Conservation (phyloP, 1,140 invertebrate genomes). For the Drosophila orena region DNA sequence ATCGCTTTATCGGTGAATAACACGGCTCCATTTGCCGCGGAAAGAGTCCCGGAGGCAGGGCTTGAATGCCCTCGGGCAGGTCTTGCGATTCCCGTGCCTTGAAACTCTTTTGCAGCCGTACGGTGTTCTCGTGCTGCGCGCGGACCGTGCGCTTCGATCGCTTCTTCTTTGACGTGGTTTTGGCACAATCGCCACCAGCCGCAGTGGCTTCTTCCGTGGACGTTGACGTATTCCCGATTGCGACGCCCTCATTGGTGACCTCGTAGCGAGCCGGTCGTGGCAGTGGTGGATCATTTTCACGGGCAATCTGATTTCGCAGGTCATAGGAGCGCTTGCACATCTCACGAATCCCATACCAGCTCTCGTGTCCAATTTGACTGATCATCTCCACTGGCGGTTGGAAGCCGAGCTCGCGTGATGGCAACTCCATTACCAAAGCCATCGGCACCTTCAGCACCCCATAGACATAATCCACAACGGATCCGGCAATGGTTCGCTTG, state of each 20-base stretch:
- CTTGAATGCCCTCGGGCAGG: neutral
- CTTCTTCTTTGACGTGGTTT: slow-evolving; percentile 46
- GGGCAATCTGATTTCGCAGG: slow-evolving; percentile 47
- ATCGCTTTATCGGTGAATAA: slow-evolving; percentile 1
- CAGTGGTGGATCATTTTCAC: slow-evolving; percentile 42
- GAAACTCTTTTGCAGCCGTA: slow-evolving; percentile 36
- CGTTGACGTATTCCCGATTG: neutral
- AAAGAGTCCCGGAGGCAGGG: slow-evolving; percentile 9
- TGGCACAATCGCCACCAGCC: slow-evolving; percentile 5
- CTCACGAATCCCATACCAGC: slow-evolving; percentile 83
- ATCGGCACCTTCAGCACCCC: slow-evolving; percentile 88
- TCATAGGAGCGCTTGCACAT: slow-evolving; percentile 79
- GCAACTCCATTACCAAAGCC: slow-evolving; percentile 89
- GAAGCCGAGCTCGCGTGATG: slow-evolving; percentile 87
- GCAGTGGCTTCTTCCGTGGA: neutral
- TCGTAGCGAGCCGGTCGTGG: slow-evolving; percentile 2
- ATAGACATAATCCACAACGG: slow-evolving; percentile 90
- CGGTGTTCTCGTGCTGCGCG: slow-evolving; percentile 37
- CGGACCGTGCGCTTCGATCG: slow-evolving; percentile 41
- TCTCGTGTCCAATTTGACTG: slow-evolving; percentile 87
- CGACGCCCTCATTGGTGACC: neutral
- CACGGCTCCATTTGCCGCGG: slow-evolving; percentile 23
- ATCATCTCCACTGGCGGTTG: slow-evolving; percentile 87
- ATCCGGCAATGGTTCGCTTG: slow-evolving; percentile 88
- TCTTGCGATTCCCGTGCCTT: neutral